Evolutionary conservation across 2,113 vertebrate species (phyloP), one percentile per base, ranked within the genome.

Genomic region (Notechis scutatus): DNA sequence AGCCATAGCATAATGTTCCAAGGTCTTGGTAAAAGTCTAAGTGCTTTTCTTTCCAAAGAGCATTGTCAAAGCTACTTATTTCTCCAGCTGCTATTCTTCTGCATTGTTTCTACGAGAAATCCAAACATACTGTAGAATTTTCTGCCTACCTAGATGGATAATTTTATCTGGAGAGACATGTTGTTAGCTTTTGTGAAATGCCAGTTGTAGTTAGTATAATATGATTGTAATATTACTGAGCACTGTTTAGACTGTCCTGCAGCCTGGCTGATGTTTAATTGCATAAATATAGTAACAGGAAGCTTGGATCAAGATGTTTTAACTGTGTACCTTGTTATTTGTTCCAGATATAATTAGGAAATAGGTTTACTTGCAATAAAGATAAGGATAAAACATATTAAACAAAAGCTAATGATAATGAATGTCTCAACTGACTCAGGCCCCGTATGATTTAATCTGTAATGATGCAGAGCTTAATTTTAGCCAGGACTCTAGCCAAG

Each of bases 291-390:
- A 0, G 0, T 54, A 52, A 23, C 20, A 0, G 0, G 0, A 0
- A 91, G 55, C 85, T 91, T 24, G 0, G 8, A 34, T 15, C 29
- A 5, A 39, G 88, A 85, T 26, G 6, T 50, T 90, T 59, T 21
- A 45, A 42, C 15, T 4, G n/a, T 47, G 21, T 59, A 94, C 18
- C 42, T 93, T 59, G 26, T 54, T 50, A 88, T 88, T 90, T 47
- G 50, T 10, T 34, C 12, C 26, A n/a, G 55, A n/a, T 42, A 59
- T 74, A 2, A 42, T 57, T 93, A 93, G 26, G 55, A 86, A 93
- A 42, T 91, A 90, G 21, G 93, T 89, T 85, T 91, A 93, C 96
- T 94, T 95, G 94, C 94, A 96, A 95, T 88, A 86, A 90, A 93
- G 87, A 52, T 74, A 42, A 88, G 54, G 29, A 15, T 12, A 34